Evolutionary conservation across 2,113 vertebrate genomes (phyloP), one percentile per base, ranked within the genome.

Genomic region (Arothron firmamentum): DNA sequence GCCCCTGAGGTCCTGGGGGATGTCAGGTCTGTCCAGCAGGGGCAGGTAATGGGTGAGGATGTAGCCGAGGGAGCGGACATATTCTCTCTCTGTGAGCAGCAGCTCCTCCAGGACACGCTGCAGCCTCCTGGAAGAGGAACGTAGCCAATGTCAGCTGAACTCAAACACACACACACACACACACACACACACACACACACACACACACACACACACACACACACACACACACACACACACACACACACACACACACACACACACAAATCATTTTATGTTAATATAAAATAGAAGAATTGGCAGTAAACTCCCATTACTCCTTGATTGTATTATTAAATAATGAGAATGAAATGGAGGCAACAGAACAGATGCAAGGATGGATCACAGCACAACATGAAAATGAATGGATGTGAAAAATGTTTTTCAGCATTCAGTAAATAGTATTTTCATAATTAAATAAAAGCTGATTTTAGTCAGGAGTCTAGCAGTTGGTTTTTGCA

Each of bases 21-120:
- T 84, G 57, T 92, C 88, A 3, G 81, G 59, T 46, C 84, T 80
- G 78, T 92, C 89, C 74, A 92, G 80, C 76, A 92, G 77, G 38
- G 90, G 90, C 57, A 88, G 81, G 86, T 92, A 92, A 74, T 92
- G 88, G 34, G 80, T 84, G 28, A 90, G 70, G 58, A 92, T 89
- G 67, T 92, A 92, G 47, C 78, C 81, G 52, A 92, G 81, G 0
- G 82, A 91, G 56, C 85, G 87, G 10, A 91, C 83, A 0, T 92
- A 92, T 73, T 91, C 89, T 45, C 80, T 83, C 77, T 92, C 91
- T n/a, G 91, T 92, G 45, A 88, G 70, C 64, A 92, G 71, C 71
- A 92, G 82, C 82, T 92, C 91, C 72, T 91, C 88, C 87, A 92
- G 84, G 51, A 91, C 88, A 11, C 81, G 83, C 84, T 89, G 89